Conservation (phyloP, 2,113 vertebrate genomes). For the Corythoichthys intestinalis region DNA sequence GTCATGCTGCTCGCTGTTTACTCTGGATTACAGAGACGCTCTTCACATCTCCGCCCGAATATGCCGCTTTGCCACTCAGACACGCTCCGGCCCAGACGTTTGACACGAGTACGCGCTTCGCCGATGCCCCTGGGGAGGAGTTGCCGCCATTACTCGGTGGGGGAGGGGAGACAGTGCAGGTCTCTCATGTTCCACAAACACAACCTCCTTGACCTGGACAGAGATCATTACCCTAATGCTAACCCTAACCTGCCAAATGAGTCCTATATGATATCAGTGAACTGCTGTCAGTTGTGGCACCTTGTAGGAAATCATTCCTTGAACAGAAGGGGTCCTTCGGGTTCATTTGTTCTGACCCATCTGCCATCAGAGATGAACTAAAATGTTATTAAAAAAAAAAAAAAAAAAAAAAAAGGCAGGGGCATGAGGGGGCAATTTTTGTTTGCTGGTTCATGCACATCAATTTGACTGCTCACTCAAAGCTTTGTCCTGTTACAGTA, state of each 20-base stretch:
- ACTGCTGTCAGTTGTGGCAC: conserved; percentile 38
- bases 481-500: not conserved
- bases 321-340: conserved; percentile 24
- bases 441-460: conserved; percentile 10
- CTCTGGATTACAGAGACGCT: conserved; percentile 68
- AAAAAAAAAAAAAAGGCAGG: too few species aligned
- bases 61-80: conserved; percentile 64
- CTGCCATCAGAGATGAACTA: conserved; percentile 30
- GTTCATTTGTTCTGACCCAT: conserved; percentile 32
- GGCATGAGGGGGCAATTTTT: conserved; percentile 9
- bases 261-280: conserved; percentile 43
- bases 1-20: conserved; percentile 73
- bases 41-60: conserved; percentile 62
- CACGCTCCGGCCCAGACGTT: conserved; percentile 65
- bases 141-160: conserved; percentile 32
- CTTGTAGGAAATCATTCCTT: conserved; percentile 30
- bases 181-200: conserved; percentile 42
- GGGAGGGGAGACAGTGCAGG: conserved; percentile 23
- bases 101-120: conserved; percentile 45
- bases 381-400: conserved; percentile 8
- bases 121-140: conserved; percentile 42
- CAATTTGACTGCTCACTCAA: conserved; percentile 8
- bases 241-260: conserved; percentile 24
- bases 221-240: conserved; percentile 25
- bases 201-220: conserved; percentile 54